Conservation (phyloP, 1,140 invertebrate species). For the Leptonema lineaticorne region DNA sequence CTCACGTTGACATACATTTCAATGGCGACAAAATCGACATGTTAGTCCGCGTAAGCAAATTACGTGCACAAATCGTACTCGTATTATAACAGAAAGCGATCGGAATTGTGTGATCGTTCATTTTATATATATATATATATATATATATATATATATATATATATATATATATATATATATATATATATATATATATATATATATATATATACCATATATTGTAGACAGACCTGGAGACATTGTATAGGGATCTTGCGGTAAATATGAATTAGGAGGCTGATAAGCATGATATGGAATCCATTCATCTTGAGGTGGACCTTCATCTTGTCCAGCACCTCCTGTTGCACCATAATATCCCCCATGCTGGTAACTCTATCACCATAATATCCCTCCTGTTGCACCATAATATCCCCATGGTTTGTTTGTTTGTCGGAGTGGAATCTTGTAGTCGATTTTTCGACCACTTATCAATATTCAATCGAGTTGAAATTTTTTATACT, state of each 20-base stretch:
- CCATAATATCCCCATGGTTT: too few relatives aligned
- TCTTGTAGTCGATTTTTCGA: too few relatives aligned
- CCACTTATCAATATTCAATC: too few relatives aligned
- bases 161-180: too few relatives aligned
- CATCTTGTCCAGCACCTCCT: constrained; percentile 53
- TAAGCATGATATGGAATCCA: constrained; percentile 53
- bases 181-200: too few relatives aligned
- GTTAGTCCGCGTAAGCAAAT: constrained; percentile 22
- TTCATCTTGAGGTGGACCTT: constrained; percentile 47
- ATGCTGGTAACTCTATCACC: constrained; percentile 47
- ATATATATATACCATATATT: too few relatives aligned
- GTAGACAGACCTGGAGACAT: constrained; percentile 59
- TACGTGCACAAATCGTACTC: not conserved
- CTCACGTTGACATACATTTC: constrained; percentile 15
- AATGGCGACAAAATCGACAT: constrained; percentile 23
- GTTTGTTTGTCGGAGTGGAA: too few relatives aligned
- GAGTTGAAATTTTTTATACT: too few relatives aligned
- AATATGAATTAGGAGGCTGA: constrained; percentile 53
- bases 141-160: too few relatives aligned
- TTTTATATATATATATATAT: too few relatives aligned
- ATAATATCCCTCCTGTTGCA: too few relatives aligned
- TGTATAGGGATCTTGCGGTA: constrained; percentile 60
- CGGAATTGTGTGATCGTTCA: not conserved
- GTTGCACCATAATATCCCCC: constrained; percentile 54
- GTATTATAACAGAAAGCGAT: not conserved